Conservation (phyloP, 2,113 vertebrate genomes). For the Xerus inauris region DNA sequence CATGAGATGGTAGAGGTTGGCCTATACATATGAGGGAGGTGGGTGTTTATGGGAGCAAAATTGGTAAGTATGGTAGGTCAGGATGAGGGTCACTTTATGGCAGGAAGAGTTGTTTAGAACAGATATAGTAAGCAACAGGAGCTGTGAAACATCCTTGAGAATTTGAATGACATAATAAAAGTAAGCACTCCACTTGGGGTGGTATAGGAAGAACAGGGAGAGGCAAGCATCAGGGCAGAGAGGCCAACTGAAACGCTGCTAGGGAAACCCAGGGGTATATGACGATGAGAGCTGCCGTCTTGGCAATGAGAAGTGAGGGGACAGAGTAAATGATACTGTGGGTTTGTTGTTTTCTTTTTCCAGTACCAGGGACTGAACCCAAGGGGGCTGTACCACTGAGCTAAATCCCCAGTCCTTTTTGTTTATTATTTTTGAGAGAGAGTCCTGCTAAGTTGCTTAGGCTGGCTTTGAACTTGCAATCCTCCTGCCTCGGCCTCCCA, state of each 20-base stretch:
- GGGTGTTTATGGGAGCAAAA: neutral
- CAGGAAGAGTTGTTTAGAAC: neutral
- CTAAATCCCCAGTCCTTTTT: no score
- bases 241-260: neutral
- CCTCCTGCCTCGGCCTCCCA: no score
- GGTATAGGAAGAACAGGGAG: neutral
- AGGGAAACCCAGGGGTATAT: rapidly evolving
- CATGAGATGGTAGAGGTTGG: neutral
- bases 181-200: neutral
- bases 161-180: neutral
- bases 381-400: no score
- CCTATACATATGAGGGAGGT: no score
- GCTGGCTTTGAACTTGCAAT: no score
- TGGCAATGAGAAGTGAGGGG: neutral
- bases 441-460: no score
- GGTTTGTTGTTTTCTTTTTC: no score
- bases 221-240: neutral
- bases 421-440: no score
- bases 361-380: no score
- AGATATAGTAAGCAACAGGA: neutral
- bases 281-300: no score
- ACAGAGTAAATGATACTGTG: neutral
- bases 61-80: neutral
- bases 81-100: neutral
- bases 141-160: neutral